These are phyloP conservation scores for Tragopan temminckii DNA, from an alignment of 2,797 vertebrate genomes.

Conservation along the genomic window DNA sequence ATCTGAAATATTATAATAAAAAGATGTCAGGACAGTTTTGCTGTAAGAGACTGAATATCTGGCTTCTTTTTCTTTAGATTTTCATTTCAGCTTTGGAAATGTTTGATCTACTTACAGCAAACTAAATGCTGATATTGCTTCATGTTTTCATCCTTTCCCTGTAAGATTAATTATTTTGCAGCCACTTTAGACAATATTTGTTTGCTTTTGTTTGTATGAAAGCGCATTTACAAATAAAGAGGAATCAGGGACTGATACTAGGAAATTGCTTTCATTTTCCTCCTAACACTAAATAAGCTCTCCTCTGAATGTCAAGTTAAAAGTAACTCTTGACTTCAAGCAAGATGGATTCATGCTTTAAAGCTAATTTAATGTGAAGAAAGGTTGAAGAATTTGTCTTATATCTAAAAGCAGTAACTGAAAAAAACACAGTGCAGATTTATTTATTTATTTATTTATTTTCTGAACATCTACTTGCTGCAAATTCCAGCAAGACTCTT, in stretches of 20 bases:
- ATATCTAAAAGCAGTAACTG: background rate
- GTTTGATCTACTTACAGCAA: background rate
- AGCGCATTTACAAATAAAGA: background rate
- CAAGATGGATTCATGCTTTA: background rate
- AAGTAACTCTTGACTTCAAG: conserved; percentile 8
- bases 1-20: background rate
- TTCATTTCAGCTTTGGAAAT: background rate
- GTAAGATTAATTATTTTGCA: conserved; percentile 25
- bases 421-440: background rate
- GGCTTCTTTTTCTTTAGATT: background rate
- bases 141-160: background rate
- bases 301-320: conserved; percentile 25
- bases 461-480: background rate
- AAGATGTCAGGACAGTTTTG: background rate
- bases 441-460: background rate
- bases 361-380: background rate
- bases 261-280: conserved; percentile 49
- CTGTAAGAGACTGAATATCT: background rate
- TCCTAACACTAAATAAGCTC: conserved; percentile 1
- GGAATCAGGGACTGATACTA: background rate
- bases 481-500: background rate
- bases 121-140: background rate
- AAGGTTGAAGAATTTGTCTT: background rate
- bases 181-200: background rate
- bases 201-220: background rate